Evolutionary conservation across 1,140 invertebrate species (phyloP), one percentile per base, ranked within the genome.

Genomic region (Chelonus insularis): DNA sequence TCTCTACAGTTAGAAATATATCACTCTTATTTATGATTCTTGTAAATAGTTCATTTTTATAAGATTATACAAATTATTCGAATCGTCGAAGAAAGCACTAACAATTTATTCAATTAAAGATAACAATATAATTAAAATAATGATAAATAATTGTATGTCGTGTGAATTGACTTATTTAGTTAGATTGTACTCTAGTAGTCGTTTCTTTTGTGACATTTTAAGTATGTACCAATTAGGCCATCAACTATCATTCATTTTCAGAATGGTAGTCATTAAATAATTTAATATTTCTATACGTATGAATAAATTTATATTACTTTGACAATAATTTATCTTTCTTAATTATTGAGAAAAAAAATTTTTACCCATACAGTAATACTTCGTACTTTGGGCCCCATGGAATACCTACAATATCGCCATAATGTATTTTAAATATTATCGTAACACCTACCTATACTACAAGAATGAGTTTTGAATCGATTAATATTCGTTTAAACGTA

Each of bases 401-500:
- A 45, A 45, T 57, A 45, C 43, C 55, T 43, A 57, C 29, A 57
- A 45, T 41, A 56, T 56, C 52, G 52, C 52, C 52, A 39, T 43
- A 14, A 18, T 43, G 7, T 29, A 50, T 29, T 29, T 29, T 29
- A 29, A 9, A 4, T n/a, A 4, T 48, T 18, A 9, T 25, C 18
- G 11, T 25, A 23, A 11, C 34, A 51, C 8, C 48, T 51, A 50
- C 5, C 11, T 50, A 51, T 14, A 14, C 23, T 51, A 34, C 29
- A 34, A 12, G 11, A 51, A 51, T 51, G 47, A n/a, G 8, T 51
- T 51, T 51, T 34, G 29, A 39, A 37, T 48, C 9, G 34, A 20
- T 41, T 55, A 37, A 56, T 39, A 41, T 16, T 7, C 5, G 50
- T 11, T 72, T 70, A 80, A 64, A 80, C 71, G 79, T 92, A 93